Conservation (phyloP, 1,140 invertebrate species). For the Bombyx mori region DNA sequence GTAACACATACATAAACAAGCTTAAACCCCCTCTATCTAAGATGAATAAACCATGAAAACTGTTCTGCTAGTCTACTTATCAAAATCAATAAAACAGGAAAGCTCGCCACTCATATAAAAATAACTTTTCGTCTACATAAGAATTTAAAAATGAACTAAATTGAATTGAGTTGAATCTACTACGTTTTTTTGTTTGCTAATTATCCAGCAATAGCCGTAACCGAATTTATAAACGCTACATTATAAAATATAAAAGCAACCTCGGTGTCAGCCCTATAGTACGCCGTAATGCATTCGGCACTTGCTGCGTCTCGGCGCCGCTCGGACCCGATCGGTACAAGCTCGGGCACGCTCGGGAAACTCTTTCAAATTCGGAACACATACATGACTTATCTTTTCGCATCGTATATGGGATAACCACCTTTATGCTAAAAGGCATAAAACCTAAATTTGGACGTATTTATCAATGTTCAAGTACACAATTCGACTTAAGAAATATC, state of each 20-base stretch:
- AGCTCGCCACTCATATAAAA: too few relatives aligned
- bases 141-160: too few relatives aligned
- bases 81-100: too few relatives aligned
- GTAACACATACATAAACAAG: too few relatives aligned
- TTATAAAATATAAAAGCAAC: background rate
- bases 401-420: conserved; percentile 14
- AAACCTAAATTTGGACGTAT: conserved; percentile 14
- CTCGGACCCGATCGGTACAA: conserved; percentile 66
- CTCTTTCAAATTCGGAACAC: conserved; percentile 56
- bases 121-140: too few relatives aligned
- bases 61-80: too few relatives aligned
- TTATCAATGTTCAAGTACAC: conserved; percentile 39
- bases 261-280: conserved; percentile 37
- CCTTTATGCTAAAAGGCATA: conserved; percentile 20
- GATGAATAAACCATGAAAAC: too few relatives aligned
- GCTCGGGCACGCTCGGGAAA: conserved; percentile 56
- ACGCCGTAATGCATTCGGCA: conserved; percentile 62
- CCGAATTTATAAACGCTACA: background rate
- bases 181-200: background rate
- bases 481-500: conserved; percentile 66
- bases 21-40: too few relatives aligned
- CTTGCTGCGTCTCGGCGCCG: conserved; percentile 60
- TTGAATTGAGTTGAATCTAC: background rate
- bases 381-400: conserved; percentile 50
- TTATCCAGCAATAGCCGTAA: background rate